Base-by-base conservation (phyloP, 2,797 vertebrate species). In the Betta splendens region DNA sequence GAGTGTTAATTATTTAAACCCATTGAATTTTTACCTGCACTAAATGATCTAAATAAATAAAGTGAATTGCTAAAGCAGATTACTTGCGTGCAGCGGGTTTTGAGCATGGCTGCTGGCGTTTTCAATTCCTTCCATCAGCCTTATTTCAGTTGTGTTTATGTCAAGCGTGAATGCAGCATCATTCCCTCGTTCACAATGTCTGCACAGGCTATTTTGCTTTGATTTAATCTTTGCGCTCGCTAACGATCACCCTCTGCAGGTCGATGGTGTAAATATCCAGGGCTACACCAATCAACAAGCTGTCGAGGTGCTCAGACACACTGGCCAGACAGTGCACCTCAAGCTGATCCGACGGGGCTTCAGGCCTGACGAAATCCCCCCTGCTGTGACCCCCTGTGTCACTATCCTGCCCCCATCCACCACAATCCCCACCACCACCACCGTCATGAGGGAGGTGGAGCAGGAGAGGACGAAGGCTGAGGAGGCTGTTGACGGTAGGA, bases 261-360 rank as follows among this genome's bases (percentile, higher is more conserved):
- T 99, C 11, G 96, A 99, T 39, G 92, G 96, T n/a, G 90, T 94
- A 62, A 94, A 97, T 88, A 96, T 99, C 88, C 96, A 96, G 73
- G 95, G 94, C 50, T 97, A 94, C 90, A 97, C 94, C 74, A 99
- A 99, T 80, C 98, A 99, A 46, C 95, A 99, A 88, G 97, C 98
- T 5, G 98, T 99, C 65, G 98, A 99, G 0, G 92, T 98, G 32
- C 84, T 99, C 54, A 85, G 95, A 23, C 95, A 94, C 86, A 99
- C 98, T 0, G 93, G 96, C 54, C 96, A 98, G 77, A 94, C 91
- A 0, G 97, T 99, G 52, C 89, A 80, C 13, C 94, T 99, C 11
- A 94, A 93, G 42, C 91, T 99, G 58, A 89, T 96, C 72, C 91
- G 95, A 35, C 92, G 93, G 46, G 92, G 91, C 18, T 83, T 86